Base-by-base conservation (phyloP, 1,140 invertebrate genomes). In the Radopholus similis region DNA sequence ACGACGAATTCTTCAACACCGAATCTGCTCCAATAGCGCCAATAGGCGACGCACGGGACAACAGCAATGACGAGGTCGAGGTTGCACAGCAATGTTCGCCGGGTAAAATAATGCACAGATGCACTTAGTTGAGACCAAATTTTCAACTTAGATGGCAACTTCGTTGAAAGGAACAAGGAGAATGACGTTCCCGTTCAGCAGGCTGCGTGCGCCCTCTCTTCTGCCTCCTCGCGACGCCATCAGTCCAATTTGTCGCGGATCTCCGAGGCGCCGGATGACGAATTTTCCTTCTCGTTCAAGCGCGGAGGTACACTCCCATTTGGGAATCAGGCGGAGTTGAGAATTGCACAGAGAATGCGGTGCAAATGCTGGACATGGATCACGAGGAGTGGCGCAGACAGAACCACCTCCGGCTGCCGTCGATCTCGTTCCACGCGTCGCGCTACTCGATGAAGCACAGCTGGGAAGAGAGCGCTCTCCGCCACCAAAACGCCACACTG, bases 251-350 rank as follows among this genome's bases (percentile, higher is more conserved):
- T 62, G 28, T 62, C 58, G 9, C 40, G 44, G 44, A 62, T 62
- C 8, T 42, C 34, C 32, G 58, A 62, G n/a, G 18, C 58, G 6
- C 58, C 58, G 1, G n/a, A n/a, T n/a, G 58, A 62, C 21, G 58
- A 62, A 62, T 62, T 62, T 34, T 62, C 58, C 18, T 62, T 23
- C n/a, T 62, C 58, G 18, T 62, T 62, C 18, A 62, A 62, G 32
- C 58, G 30, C n/a, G 58, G 58, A 9, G 47, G 47, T 51, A 13
- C 38, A 13, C 18, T 42, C 38, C 30, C n/a, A 1, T 21, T 21
- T 51, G 23, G 15, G 47, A 51, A 26, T 21, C n/a, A 26, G 8
- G 9, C 18, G 0, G 21, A 47, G 23, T 28, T 23, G 4, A n/a
- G n/a, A n/a, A n/a, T n/a, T n/a, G n/a, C n/a, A n/a, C 47, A 51